Evolutionary conservation across 2,113 vertebrate genomes (phyloP).

Genomic region (Eptesicus fuscus): DNA sequence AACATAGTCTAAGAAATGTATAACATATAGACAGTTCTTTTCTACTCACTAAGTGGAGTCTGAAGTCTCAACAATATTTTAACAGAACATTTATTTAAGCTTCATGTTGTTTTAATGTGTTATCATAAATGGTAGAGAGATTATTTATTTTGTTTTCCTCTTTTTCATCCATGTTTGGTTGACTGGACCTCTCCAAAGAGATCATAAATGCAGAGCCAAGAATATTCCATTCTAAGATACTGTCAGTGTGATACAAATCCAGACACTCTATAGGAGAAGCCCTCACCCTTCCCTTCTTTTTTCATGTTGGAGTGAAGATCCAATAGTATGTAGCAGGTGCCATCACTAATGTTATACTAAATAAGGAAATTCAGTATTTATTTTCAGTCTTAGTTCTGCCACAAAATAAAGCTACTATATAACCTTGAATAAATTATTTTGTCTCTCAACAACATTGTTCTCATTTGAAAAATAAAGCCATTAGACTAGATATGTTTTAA

Average conservation of each 20-base stretch:
- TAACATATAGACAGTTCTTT: not conserved
- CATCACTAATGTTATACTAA: not conserved
- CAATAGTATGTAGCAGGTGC: not conserved
- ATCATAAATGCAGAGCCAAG: not conserved
- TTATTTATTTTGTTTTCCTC: constrained; percentile 24
- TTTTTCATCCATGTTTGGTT: not conserved
- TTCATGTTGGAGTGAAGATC: not conserved
- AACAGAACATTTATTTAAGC: constrained; percentile 10
- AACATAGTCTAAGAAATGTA: not conserved
- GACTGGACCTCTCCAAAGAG: not conserved
- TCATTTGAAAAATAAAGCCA: not conserved
- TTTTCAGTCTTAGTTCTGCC: not conserved
- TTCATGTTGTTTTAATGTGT: not conserved
- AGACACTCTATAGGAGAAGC: not conserved
- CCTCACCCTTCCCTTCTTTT: not conserved
- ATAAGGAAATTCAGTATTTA: not conserved
- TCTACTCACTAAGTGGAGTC: not conserved
- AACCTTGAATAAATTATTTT: not conserved
- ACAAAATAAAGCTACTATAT: not conserved
- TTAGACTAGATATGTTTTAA: not conserved
- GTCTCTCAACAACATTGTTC: not conserved
- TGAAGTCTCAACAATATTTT: not conserved
- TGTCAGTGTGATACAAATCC: not conserved
- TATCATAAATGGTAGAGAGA: not conserved
- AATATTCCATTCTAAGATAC: not conserved